Conservation (phyloP, 2,797 vertebrate species). For the Decapterus maruadsi region DNA sequence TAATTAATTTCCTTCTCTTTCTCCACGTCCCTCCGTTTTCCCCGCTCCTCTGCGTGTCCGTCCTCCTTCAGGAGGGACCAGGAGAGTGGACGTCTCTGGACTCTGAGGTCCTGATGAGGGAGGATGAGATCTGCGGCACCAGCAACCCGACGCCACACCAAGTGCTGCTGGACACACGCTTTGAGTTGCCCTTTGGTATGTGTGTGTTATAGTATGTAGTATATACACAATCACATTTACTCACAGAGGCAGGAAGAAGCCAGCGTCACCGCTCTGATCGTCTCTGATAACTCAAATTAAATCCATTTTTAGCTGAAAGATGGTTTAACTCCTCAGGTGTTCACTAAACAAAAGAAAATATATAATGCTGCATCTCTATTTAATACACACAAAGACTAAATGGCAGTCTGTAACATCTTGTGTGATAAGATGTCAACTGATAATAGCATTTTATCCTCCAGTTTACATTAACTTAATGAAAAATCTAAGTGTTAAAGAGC, state of each 20-base stretch:
- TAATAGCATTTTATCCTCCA: too few species aligned
- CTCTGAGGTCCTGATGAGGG: slow-evolving; percentile 95
- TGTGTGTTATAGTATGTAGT: too few species aligned
- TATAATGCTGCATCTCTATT: not conserved
- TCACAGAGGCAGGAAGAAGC: too few species aligned
- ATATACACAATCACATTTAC: not conserved
- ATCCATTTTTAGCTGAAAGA: not conserved
- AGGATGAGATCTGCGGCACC: slow-evolving; percentile 95
- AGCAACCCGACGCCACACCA: slow-evolving; percentile 94
- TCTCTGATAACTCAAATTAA: too few species aligned
- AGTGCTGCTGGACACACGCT: slow-evolving; percentile 95
- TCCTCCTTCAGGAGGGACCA: slow-evolving; percentile 90
- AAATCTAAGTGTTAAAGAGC: too few species aligned
- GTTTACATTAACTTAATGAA: too few species aligned
- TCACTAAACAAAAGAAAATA: not conserved
- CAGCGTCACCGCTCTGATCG: not conserved
- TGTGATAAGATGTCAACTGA: too few species aligned
- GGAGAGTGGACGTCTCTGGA: slow-evolving; percentile 94
- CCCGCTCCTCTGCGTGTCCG: slow-evolving; percentile 9
- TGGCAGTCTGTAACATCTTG: not conserved
- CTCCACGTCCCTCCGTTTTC: not conserved
- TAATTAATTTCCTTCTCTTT: not conserved
- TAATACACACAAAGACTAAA: not conserved
- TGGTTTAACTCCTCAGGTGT: too few species aligned
- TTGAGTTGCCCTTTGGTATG: slow-evolving; percentile 96